These are phyloP conservation scores for Pempheris klunzingeri DNA, from an alignment of 2,797 vertebrate species.

Conservation along the genomic window DNA sequence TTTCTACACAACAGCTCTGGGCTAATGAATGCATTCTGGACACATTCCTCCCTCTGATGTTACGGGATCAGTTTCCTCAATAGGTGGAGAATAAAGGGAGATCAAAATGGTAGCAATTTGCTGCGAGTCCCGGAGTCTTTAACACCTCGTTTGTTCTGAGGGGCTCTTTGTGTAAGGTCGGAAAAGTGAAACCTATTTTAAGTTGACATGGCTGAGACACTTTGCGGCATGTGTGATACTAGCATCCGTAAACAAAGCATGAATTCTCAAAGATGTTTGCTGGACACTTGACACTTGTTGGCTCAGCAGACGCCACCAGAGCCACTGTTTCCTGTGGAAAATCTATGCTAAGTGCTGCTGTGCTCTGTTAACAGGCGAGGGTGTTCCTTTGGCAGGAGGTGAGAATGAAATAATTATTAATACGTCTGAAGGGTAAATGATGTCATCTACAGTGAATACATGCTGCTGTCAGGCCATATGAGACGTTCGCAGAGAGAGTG, in stretches of 20 bases:
- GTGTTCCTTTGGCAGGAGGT: slow-evolving; percentile 66
- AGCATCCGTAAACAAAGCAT: slow-evolving; percentile 30
- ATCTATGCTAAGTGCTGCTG: slow-evolving; percentile 43
- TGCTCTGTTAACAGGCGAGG: slow-evolving; percentile 47
- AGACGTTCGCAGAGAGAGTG: slow-evolving; percentile 42
- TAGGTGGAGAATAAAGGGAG: slow-evolving; percentile 41
- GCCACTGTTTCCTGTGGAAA: slow-evolving; percentile 69
- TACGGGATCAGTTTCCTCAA: slow-evolving; percentile 55
- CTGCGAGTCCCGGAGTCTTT: slow-evolving; percentile 42
- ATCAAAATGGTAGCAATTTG: slow-evolving; percentile 67
- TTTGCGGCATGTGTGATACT: slow-evolving; percentile 25
- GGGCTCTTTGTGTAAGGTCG: slow-evolving; percentile 45
- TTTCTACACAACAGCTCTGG: slow-evolving; percentile 56
- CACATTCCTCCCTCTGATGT: slow-evolving; percentile 32
- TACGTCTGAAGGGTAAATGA: slow-evolving; percentile 75
- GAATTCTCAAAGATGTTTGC: slow-evolving; percentile 35
- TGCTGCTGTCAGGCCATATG: slow-evolving; percentile 38
- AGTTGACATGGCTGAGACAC: slow-evolving; percentile 20
- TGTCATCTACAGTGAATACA: slow-evolving; percentile 69
- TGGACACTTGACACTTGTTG: slow-evolving; percentile 29
- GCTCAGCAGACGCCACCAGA: slow-evolving; percentile 32
- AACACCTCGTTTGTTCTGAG: slow-evolving; percentile 56
- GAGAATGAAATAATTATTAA: slow-evolving; percentile 75
- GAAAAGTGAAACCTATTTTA: slow-evolving; percentile 42
- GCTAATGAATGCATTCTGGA: slow-evolving; percentile 55